These are phyloP conservation scores for Chelon labrosus DNA, from an alignment of 2,797 vertebrate species.

Conservation along the genomic window DNA sequence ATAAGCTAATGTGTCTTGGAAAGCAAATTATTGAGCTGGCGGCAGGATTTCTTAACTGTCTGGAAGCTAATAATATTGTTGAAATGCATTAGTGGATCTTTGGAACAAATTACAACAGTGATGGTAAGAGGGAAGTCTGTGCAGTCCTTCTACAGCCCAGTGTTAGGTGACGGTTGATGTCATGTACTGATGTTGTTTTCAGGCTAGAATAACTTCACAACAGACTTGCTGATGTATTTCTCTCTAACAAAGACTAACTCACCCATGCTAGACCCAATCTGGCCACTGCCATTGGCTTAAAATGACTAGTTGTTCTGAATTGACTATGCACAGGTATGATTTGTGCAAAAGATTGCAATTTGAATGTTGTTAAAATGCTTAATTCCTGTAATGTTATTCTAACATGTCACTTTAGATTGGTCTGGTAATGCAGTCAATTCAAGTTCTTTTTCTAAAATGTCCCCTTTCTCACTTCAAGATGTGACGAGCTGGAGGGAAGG, in stretches of 20 bases:
- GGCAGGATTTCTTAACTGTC: background rate
- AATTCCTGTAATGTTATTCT: background rate
- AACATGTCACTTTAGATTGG: background rate
- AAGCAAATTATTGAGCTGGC: conserved; percentile 20
- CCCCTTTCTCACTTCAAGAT: conserved; percentile 81
- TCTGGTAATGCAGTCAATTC: background rate
- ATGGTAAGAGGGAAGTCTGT: background rate
- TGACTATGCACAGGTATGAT: background rate
- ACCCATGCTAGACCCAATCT: background rate
- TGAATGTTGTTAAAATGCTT: background rate
- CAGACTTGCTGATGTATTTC: conserved; percentile 7
- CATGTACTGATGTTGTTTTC: background rate
- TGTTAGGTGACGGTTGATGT: background rate
- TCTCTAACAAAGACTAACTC: background rate
- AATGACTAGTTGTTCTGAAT: background rate
- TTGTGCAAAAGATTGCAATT: background rate
- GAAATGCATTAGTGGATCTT: background rate
- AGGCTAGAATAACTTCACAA: background rate
- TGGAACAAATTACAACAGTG: background rate
- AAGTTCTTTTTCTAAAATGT: background rate
- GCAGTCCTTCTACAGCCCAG: background rate
- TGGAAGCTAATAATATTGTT: background rate
- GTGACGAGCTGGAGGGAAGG: conserved; percentile 99
- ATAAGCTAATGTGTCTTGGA: background rate
- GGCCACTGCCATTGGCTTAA: background rate